Evolutionary conservation across 2,797 vertebrate species (phyloP), one percentile per base, ranked within the genome.

Genomic region (Sylvia borin): DNA sequence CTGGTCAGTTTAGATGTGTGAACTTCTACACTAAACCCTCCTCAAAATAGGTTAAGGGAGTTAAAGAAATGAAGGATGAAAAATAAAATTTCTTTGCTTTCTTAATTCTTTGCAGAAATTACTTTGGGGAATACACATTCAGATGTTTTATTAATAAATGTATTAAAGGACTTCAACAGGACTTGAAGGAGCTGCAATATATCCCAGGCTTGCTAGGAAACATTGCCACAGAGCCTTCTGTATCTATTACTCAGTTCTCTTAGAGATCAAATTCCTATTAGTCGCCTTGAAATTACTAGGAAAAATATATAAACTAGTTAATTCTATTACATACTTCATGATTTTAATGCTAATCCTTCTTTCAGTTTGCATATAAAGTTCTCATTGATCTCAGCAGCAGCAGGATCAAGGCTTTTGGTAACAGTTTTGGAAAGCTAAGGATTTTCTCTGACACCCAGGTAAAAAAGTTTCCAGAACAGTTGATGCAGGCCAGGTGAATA

Each of bases 301-400:
- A 57, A 92, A 77, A 88, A 55, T 22, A 88, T 16, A 76, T 50
- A 51, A 61, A 76, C 40, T 51, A 62, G 40, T 66, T 87, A 70
- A 70, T 89, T 86, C 51, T 70, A 7, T 85, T 82, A 45, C 27
- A 38, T 53, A 68, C 8, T 34, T 81, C 5, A 8, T 42, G 9
- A 85, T 76, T 91, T 90, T 89, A 76, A 60, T 42, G 36, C 22
- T 85, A 90, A 89, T 80, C 57, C 50, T 71, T 67, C 77, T 93
- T 90, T 47, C 19, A 61, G 25, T 83, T 80, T 50, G 32, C 3
- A 5, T 18, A 34, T 67, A 29, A 91, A 83, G 47, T 65, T 83
- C 65, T 93, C 61, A 70, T 4, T 92, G 84, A 90, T 78, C 74
- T 92, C 78, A 88, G 45, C 65, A 93, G 76, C 75, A 67, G 25